These are phyloP conservation scores for Adelphocoris suturalis DNA, from an alignment of 2,888 invertebrate genomes.

Conservation along the genomic window DNA sequence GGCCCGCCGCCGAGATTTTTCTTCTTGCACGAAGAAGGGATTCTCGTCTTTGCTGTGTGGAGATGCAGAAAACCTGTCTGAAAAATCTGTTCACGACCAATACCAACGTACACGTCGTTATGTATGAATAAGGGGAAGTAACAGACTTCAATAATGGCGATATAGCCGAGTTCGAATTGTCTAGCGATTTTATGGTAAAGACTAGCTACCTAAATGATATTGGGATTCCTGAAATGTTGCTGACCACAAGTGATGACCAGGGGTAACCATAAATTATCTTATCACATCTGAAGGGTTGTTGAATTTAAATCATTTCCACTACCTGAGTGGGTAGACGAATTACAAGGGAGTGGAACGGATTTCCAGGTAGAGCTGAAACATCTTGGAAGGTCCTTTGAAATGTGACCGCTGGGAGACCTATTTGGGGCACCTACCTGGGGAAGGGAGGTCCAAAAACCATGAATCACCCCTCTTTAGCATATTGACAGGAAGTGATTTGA, in stretches of 20 bases:
- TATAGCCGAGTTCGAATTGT: too few relatives aligned
- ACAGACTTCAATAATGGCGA: too few relatives aligned
- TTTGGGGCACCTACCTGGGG: not conserved
- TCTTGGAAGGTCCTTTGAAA: not conserved
- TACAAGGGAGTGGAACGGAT: not conserved
- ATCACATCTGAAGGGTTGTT: not conserved
- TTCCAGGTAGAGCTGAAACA: not conserved
- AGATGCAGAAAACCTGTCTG: not conserved
- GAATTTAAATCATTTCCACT: not conserved
- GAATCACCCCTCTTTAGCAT: not conserved
- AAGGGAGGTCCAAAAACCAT: too few relatives aligned
- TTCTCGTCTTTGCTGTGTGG: not conserved
- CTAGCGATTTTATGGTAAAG: too few relatives aligned
- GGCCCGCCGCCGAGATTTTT: constrained; percentile 34
- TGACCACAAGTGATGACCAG: too few relatives aligned
- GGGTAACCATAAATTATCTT: too few relatives aligned
- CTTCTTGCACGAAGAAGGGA: constrained; percentile 36
- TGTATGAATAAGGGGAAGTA: not conserved
- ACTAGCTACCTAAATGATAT: too few relatives aligned
- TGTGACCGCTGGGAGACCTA: not conserved
- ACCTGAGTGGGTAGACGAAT: not conserved
- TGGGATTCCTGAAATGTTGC: too few relatives aligned
- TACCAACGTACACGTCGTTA: not conserved
- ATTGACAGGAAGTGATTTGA: not conserved
- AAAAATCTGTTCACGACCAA: not conserved